Percentiles rank a stretch among this genome's conserved stretches.
Evolutionary conservation across 2,797 vertebrate species (phyloP).

Genomic region (Arrhamphus sclerolepis): DNA sequence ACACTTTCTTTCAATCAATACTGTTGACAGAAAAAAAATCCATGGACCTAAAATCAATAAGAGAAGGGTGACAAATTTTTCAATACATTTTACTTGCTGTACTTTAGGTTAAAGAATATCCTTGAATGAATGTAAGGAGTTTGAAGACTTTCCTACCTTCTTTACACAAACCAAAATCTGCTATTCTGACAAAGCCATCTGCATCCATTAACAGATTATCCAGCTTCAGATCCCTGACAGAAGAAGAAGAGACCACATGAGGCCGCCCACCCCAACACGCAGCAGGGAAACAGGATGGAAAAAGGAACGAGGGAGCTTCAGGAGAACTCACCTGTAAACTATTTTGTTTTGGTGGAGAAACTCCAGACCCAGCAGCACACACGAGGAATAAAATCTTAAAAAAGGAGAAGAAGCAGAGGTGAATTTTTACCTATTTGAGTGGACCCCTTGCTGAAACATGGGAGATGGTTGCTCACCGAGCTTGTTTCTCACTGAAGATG

Average conservation of each 20-base stretch:
- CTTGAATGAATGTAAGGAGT: background rate
- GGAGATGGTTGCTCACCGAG: conserved; percentile 73
- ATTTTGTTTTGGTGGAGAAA: conserved; percentile 93
- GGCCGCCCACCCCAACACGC: background rate
- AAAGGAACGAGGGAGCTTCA: background rate
- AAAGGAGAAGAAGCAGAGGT: background rate
- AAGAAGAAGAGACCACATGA: conserved; percentile 1
- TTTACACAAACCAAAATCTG: conserved; percentile 93
- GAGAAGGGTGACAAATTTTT: no score
- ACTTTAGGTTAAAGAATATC: background rate
- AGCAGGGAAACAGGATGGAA: background rate
- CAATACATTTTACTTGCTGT: background rate
- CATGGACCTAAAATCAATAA: no score
- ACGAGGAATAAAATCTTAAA: conserved; percentile 91
- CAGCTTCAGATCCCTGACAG: conserved; percentile 89
- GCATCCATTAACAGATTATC: conserved; percentile 94
- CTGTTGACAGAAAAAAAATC: background rate
- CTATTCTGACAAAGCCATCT: conserved; percentile 91
- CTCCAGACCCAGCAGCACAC: conserved; percentile 93
- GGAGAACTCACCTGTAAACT: conserved; percentile 87
- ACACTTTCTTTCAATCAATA: background rate
- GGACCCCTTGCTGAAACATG: background rate
- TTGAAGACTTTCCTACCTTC: conserved; percentile 36
- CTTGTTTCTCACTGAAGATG: conserved; percentile 86
- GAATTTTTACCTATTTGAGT: background rate